Evolutionary conservation across 2,113 vertebrate species (phyloP).

Genomic region (Cyprinodon brontotheroides): DNA sequence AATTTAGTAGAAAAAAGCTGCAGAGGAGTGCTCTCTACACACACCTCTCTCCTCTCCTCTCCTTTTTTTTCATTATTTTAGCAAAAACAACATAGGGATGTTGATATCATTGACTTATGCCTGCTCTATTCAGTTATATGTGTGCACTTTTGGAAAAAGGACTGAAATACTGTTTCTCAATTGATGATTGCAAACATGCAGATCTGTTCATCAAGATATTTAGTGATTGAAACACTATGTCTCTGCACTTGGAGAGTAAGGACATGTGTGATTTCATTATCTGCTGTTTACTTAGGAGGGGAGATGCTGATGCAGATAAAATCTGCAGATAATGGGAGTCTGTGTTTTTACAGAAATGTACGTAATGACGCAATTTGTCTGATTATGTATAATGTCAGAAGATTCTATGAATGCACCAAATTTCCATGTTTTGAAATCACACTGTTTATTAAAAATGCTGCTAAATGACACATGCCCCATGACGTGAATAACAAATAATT

Average conservation of each 20-base stretch:
- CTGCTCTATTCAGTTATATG: constrained; percentile 11
- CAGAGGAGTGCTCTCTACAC: constrained; percentile 36
- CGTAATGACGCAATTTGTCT: not conserved
- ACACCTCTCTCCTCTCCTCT: constrained; percentile 10
- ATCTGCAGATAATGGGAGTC: not conserved
- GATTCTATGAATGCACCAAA: not conserved
- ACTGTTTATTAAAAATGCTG: not conserved
- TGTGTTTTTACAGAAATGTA: not conserved
- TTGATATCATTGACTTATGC: constrained; percentile 1
- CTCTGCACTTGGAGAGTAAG: not conserved
- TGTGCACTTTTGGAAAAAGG: not conserved
- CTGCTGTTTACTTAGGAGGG: constrained; percentile 1
- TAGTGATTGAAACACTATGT: not conserved
- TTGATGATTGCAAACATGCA: constrained; percentile 1
- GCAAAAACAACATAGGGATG: constrained; percentile 9
- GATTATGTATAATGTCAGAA: not conserved
- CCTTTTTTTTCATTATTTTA: constrained; percentile 9
- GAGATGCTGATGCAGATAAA: constrained; percentile 20
- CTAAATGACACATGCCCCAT: not conserved
- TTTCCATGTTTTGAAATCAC: not conserved
- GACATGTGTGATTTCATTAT: not conserved
- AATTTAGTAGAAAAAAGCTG: constrained; percentile 50
- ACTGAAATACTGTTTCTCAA: not conserved
- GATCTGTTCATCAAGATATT: not conserved
- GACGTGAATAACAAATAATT: not conserved